Percentiles rank a stretch among this genome's conserved stretches.
Evolutionary conservation across 2,113 vertebrate genomes (phyloP).

Genomic region (Dissostichus mawsoni): DNA sequence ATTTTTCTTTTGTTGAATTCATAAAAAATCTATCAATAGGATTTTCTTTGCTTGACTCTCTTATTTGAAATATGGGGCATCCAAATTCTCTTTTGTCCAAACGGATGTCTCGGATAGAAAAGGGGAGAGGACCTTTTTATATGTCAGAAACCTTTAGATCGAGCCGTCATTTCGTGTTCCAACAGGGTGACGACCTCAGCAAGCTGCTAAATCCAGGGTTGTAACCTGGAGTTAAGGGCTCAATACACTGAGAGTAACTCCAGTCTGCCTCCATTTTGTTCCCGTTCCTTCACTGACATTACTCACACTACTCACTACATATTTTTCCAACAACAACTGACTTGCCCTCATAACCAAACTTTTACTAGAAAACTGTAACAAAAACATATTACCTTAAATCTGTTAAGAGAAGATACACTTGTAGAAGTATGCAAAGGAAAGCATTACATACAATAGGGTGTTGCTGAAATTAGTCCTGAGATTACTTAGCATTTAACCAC

Average conservation of each 20-base stretch:
- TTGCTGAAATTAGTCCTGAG: too few species aligned
- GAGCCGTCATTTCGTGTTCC: background rate
- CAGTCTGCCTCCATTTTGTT: background rate
- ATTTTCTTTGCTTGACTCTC: background rate
- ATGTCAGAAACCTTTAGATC: background rate
- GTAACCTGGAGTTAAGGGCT: background rate
- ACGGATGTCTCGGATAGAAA: background rate
- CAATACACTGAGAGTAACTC: conserved; percentile 14
- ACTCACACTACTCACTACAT: conserved; percentile 9
- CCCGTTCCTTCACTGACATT: conserved; percentile 5
- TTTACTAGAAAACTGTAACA: background rate
- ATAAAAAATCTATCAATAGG: background rate
- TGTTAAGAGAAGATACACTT: background rate
- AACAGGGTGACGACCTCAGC: conserved; percentile 14
- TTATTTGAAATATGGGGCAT: background rate
- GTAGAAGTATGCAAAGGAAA: too few species aligned
- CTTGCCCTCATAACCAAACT: background rate
- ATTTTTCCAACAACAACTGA: conserved; percentile 4
- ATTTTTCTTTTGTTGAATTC: background rate
- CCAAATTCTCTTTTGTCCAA: background rate
- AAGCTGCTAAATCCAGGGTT: conserved; percentile 5
- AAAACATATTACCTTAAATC: background rate
- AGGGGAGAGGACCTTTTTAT: background rate
- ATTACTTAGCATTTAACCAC: too few species aligned
- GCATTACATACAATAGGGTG: too few species aligned